Percentiles rank a stretch among this genome's conserved stretches.
Conservation (phyloP, 2,113 vertebrate genomes). For the Pelodiscus sinensis region DNA sequence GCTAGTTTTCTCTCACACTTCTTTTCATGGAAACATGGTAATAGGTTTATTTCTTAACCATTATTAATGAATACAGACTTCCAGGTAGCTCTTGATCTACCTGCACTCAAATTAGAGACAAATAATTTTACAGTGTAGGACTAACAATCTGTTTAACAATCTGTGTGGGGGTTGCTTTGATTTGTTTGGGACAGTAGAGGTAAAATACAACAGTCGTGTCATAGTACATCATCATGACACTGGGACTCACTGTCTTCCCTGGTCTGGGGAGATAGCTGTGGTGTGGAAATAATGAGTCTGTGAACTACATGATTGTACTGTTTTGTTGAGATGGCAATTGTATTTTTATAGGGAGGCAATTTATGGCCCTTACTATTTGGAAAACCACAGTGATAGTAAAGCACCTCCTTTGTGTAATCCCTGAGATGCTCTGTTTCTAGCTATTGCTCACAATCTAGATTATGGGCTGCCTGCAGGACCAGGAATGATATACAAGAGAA, state of each 20-base stretch:
- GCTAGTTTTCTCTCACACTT: neutral
- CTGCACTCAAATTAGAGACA: neutral
- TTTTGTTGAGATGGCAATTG: neutral
- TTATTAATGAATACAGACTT: neutral
- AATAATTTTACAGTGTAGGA: neutral
- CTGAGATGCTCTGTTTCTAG: neutral
- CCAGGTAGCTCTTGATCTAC: neutral
- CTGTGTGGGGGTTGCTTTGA: neutral
- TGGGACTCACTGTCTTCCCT: too few relatives aligned
- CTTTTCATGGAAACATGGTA: neutral
- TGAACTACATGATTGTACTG: neutral
- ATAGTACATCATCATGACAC: neutral
- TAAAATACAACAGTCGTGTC: neutral
- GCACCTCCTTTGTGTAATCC: neutral
- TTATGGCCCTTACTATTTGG: fast-evolving
- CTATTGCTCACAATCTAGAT: neutral
- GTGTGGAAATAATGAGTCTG: neutral
- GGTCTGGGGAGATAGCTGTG: too few relatives aligned
- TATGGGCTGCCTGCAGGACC: neutral
- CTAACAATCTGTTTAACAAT: neutral
- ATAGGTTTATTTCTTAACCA: neutral
- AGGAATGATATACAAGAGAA: neutral
- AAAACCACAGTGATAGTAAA: neutral
- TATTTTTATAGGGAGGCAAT: neutral
- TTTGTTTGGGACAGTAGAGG: neutral